Percentiles rank a stretch among this genome's conserved stretches.
These are phyloP conservation scores for Lepidotrigona ventralis DNA, from an alignment of 1,140 invertebrate species.

Conservation along the genomic window DNA sequence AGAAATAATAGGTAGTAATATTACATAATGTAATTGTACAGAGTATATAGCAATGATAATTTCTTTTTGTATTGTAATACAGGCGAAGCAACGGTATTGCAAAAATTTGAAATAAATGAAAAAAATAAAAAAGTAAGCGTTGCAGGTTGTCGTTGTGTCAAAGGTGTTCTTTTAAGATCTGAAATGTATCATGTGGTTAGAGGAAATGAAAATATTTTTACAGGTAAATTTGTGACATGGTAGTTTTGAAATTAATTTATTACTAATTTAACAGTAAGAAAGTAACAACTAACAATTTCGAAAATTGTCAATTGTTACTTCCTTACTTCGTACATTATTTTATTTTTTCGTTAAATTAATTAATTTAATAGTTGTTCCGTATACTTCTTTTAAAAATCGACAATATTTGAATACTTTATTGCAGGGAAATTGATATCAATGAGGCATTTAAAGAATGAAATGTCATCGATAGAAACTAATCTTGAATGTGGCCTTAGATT, in stretches of 20 bases:
- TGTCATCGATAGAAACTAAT: conserved; percentile 90
- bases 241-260: background rate
- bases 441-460: conserved; percentile 94
- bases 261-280: background rate
- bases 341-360: background rate
- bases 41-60: background rate
- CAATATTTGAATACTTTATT: conserved; percentile 53
- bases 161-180: conserved; percentile 87
- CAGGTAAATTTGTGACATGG: conserved; percentile 81
- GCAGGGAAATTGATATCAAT: conserved; percentile 89
- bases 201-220: conserved; percentile 85
- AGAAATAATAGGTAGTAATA: conserved; percentile 85
- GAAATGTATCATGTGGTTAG: conserved; percentile 86
- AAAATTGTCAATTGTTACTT: background rate
- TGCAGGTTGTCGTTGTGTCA: conserved; percentile 92
- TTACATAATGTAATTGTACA: background rate
- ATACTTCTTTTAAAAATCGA: conserved; percentile 1
- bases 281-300: no score
- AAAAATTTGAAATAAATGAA: conserved; percentile 92
- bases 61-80: conserved; percentile 58
- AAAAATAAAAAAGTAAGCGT: conserved; percentile 91
- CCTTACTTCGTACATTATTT: background rate
- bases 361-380: conserved; percentile 14
- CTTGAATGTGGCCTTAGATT: conserved; percentile 94
- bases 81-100: conserved; percentile 93